Conservation (phyloP, 2,113 vertebrate species). For the Suricata suricatta region DNA sequence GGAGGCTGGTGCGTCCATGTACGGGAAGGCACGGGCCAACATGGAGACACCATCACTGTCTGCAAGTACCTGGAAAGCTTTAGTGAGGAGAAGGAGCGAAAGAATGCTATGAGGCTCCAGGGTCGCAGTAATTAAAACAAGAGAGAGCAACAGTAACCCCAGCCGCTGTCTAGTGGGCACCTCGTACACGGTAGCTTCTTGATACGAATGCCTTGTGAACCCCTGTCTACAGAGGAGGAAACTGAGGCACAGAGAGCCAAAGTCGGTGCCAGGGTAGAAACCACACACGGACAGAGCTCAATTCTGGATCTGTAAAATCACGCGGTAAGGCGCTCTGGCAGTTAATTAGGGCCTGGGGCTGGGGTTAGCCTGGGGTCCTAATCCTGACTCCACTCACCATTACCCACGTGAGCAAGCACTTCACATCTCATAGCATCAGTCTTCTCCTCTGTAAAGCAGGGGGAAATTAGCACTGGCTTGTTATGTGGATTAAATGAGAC, state of each 20-base stretch:
- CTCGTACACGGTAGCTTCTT: no score
- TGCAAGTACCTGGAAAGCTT: neutral
- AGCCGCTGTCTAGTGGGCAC: neutral
- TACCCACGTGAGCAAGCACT: neutral
- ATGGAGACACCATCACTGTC: neutral
- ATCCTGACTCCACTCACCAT: neutral
- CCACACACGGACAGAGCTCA: neutral
- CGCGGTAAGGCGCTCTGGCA: neutral
- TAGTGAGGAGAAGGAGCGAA: neutral
- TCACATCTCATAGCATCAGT: neutral
- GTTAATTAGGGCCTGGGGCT: neutral
- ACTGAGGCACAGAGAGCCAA: neutral
- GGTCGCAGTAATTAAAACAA: neutral
- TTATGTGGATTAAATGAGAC: neutral
- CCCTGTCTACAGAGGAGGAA: neutral
- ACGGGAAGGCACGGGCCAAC: rapidly evolving
- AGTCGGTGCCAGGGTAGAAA: neutral
- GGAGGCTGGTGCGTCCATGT: rapidly evolving
- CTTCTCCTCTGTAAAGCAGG: neutral
- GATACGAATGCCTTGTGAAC: rapidly evolving
- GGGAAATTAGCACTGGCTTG: neutral
- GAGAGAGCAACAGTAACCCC: rapidly evolving
- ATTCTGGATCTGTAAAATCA: neutral
- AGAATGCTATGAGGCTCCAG: neutral
- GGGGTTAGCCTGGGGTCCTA: neutral